Conservation (phyloP, 2,888 invertebrate species). For the Acanthosepion esculentum region DNA sequence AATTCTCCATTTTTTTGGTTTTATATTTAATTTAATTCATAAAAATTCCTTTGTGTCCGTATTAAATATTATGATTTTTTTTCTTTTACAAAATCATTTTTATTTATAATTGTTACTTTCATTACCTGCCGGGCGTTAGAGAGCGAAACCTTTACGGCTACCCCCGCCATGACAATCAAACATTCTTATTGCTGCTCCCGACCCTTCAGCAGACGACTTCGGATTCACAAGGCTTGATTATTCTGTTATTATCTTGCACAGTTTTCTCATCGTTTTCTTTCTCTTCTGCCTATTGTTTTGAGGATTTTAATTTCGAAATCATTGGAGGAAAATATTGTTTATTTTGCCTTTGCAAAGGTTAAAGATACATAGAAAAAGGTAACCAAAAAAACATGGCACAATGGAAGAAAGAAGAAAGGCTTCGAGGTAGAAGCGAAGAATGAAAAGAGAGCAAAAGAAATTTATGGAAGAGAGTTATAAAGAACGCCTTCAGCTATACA, state of each 20-base stretch:
- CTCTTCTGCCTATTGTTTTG: background rate
- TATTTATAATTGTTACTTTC: background rate
- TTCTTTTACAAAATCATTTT: background rate
- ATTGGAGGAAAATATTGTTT: background rate
- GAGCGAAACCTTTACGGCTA: conserved; percentile 3
- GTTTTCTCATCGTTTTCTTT: background rate
- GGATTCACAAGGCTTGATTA: background rate
- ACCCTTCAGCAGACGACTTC: background rate
- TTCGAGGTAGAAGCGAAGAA: background rate
- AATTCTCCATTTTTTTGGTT: background rate
- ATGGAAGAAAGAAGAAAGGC: background rate
- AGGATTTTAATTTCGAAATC: background rate
- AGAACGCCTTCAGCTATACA: background rate
- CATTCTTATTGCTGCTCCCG: background rate
- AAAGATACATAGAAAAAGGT: background rate
- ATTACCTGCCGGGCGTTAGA: background rate
- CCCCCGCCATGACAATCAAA: background rate
- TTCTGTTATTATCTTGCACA: background rate
- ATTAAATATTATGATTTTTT: background rate
- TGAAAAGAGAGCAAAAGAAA: background rate
- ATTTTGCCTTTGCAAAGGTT: conserved; percentile 4
- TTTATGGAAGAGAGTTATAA: background rate
- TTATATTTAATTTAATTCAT: background rate
- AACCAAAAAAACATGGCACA: too few species aligned
- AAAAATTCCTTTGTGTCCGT: background rate